Evolutionary conservation across 2,888 invertebrate genomes (phyloP), one percentile per base, ranked within the genome.

Genomic region (Drymonia ruficornis): DNA sequence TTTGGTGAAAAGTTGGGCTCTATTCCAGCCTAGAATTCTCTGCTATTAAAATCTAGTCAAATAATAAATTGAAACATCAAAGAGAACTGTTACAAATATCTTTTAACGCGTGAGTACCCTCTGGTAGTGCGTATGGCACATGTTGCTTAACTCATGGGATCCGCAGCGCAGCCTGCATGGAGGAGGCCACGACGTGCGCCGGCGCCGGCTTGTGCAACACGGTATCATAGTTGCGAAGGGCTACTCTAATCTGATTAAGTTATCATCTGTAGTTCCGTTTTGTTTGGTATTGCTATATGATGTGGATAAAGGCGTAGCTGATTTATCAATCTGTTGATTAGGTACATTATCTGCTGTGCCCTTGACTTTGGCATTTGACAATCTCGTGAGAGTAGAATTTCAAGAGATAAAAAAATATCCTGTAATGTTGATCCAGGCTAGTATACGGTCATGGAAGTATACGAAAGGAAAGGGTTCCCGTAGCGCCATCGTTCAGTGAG

Each of bases 151-250:
- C 63, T 47, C 61, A 38, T 43, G 29, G 47, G n/a, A 34, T 61
- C 36, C 3, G n/a, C n/a, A n/a, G n/a, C n/a, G 36, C 36, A 56
- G 68, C 59, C 71, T 80, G 72, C 79, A 81, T 80, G 78, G 72
- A 70, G 57, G 72, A 76, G 76, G 74, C 72, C 74, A 55, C 58
- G 56, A 61, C 63, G 57, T 57, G 62, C 65, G 58, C 70, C 60
- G 64, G 55, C 52, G 55, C 52, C 49, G 52, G 51, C 65, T 80
- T 80, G 78, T 74, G 80, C 74, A 79, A 79, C 65, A 66, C 68
- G 68, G 68, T 74, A 74, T 78, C 70, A 67, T 72, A 58, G 68
- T 77, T 76, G 77, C 73, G 71, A 74, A 78, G 79, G 75, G 75
- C 68, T 67, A 63, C 53, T 67, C 56, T 64, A 67, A 69, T 69